phyloP scores from a whole-genome alignment of 1,140 invertebrate species.

The Steinernema feltiae region DNA sequence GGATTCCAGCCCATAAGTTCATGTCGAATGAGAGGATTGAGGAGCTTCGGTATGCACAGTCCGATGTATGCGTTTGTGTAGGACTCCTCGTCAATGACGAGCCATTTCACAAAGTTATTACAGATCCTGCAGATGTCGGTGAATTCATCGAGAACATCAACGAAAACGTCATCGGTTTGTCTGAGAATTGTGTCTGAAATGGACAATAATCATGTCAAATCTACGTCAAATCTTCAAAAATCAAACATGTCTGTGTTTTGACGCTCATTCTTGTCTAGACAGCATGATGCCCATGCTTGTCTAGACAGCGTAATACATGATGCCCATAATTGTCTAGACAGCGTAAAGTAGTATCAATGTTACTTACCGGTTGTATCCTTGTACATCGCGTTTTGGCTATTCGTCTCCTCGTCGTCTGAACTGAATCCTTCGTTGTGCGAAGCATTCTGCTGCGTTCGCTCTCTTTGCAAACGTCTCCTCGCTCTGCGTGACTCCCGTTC shows the following conservation, averaged over 20 bases:
- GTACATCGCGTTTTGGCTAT: slow-evolving; percentile 70
- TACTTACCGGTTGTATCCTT: slow-evolving; percentile 60
- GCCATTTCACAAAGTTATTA: slow-evolving; percentile 47
- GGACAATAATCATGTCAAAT: no score
- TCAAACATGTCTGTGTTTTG: no score
- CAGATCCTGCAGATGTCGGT: slow-evolving; percentile 70
- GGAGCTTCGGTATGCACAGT: slow-evolving; percentile 78
- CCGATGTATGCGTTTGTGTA: slow-evolving; percentile 87
- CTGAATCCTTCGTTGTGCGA: slow-evolving; percentile 85
- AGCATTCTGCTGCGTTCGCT: slow-evolving; percentile 62
- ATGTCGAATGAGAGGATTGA: slow-evolving; percentile 72
- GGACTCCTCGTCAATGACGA: slow-evolving; percentile 60
- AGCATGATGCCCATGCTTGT: no score
- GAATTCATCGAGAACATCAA: slow-evolving; percentile 83
- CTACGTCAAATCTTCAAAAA: no score
- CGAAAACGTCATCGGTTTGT: slow-evolving; percentile 67
- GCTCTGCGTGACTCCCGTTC: slow-evolving; percentile 78
- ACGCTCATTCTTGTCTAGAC: no score
- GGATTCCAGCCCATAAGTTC: slow-evolving; percentile 67
- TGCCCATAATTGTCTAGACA: no score
- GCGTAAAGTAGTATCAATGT: no score
- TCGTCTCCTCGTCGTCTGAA: slow-evolving; percentile 89
- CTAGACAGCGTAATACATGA: no score
- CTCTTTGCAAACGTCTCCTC: slow-evolving; percentile 69
- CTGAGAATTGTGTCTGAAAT: slow-evolving; percentile 34